Base-by-base conservation (phyloP, 2,113 vertebrate genomes). In the Etia nguti region DNA sequence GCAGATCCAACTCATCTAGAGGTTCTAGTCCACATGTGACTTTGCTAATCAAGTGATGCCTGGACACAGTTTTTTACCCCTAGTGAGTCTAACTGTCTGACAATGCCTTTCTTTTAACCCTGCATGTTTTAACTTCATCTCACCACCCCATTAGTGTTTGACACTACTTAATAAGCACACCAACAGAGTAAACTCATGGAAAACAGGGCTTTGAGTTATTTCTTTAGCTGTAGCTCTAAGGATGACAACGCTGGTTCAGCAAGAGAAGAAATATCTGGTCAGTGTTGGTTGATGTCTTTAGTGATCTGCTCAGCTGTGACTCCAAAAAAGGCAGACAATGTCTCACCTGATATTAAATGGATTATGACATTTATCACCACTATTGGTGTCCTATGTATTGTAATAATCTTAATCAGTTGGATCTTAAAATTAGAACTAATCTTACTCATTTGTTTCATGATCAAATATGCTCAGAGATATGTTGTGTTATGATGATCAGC, bases 121-220 rank as follows among this genome's bases (percentile, higher is more conserved):
- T 26, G 68, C 3, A 0, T 73, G 22, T 46, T 50, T 77, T 12
- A 75, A 48, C 9, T 48, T 48, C 16, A 20, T 11, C 43, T 75
- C 24, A 12, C 3, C 43, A 29, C 43, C 24, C 43, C 70, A 31
- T 50, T 24, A 50, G 43, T 31, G 43, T 12, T 50, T 50, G 26
- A 31, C 6, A 4, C 18, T 31, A 26, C 16, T n/a, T 50, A 50
- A 77, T 20, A 50, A 12, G 24, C 43, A 29, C 16, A 73, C 22
- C 68, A 26, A 73, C 70, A 77, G 24, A n/a, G 26, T 12, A 0
- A 31, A 50, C 26, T n/a, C 24, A 8, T 31, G 70, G 0, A 31
- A 77, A 77, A 50, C 70, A 75, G 15, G 43, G 24, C 26, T 50
- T 50, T 77, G 70, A 50, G 16, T n/a, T 29, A 50, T 75, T 75